Evolutionary conservation across 2,888 invertebrate species (phyloP).

Genomic region (Tolmerus cingulatus): DNA sequence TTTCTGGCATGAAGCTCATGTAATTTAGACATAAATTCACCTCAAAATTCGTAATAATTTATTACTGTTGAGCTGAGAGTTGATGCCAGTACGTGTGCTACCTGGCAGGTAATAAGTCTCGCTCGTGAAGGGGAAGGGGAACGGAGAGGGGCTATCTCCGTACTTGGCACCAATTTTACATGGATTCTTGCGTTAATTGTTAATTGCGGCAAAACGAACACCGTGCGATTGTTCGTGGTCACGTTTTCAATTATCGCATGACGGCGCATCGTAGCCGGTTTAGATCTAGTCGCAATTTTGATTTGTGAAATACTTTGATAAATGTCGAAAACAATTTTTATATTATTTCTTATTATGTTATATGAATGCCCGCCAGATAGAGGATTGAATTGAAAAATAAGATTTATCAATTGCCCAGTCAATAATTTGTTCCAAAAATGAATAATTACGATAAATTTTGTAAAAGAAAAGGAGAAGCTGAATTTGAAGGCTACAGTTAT

Average conservation of each 20-base stretch:
- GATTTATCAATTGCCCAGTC: not conserved
- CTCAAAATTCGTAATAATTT: conserved; percentile 14
- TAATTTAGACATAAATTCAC: conserved; percentile 27
- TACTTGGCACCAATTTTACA: not conserved
- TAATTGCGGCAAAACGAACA: not conserved
- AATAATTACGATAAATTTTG: too few species aligned
- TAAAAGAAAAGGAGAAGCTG: too few species aligned
- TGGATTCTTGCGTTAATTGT: not conserved
- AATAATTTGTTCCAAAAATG: too few species aligned
- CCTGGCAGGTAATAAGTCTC: not conserved
- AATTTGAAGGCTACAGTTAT: too few species aligned
- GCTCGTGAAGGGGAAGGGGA: not conserved
- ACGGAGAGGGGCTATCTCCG: not conserved
- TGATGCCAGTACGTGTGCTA: not conserved
- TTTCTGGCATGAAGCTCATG: not conserved
- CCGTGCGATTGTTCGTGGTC: not conserved
- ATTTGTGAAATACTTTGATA: not conserved
- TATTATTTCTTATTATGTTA: not conserved
- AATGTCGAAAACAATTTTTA: not conserved
- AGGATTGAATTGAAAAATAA: not conserved
- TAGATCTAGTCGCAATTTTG: not conserved
- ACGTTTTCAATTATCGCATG: not conserved
- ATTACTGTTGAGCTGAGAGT: not conserved
- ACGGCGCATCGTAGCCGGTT: not conserved
- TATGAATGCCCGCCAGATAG: not conserved